These are phyloP conservation scores for Crypturellus undulatus DNA, from an alignment of 2,113 vertebrate species.

Conservation along the genomic window DNA sequence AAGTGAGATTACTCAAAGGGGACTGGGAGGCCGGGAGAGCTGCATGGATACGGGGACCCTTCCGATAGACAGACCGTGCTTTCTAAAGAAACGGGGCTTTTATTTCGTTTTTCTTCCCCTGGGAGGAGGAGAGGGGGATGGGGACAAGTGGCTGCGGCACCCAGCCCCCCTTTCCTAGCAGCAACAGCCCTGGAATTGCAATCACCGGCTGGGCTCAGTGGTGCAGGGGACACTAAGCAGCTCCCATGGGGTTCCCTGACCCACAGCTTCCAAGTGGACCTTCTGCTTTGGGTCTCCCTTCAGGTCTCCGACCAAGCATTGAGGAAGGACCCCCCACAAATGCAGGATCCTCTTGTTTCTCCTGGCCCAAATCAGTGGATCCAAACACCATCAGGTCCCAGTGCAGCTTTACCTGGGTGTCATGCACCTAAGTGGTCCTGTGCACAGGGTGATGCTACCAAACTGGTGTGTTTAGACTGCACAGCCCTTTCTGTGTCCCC, in stretches of 20 bases:
- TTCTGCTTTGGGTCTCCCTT: background rate
- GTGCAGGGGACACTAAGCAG: background rate
- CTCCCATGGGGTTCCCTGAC: background rate
- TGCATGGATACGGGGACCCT: slow-evolving; percentile 60
- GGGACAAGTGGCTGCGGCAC: background rate
- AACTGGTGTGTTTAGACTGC: fast-evolving
- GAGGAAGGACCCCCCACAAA: background rate
- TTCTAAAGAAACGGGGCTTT: slow-evolving; percentile 66
- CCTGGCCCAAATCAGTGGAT: background rate
- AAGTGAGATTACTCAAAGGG: slow-evolving; percentile 69
- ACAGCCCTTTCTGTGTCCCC: background rate
- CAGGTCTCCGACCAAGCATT: background rate
- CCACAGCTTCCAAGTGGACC: background rate
- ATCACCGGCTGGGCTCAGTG: background rate
- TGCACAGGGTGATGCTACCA: fast-evolving
- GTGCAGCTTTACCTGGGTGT: fast-evolving
- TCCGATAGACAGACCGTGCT: slow-evolving; percentile 38
- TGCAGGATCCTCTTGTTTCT: fast-evolving
- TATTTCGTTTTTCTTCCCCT: slow-evolving; percentile 16
- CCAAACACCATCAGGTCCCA: fast-evolving
- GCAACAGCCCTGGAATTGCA: background rate
- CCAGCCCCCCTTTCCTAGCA: background rate
- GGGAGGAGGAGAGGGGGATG: background rate
- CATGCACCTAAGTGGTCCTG: fast-evolving
- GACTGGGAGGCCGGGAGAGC: slow-evolving; percentile 30